Evolutionary conservation across 2,113 vertebrate species (phyloP).

Genomic region (Tenebrosternarchus preto): DNA sequence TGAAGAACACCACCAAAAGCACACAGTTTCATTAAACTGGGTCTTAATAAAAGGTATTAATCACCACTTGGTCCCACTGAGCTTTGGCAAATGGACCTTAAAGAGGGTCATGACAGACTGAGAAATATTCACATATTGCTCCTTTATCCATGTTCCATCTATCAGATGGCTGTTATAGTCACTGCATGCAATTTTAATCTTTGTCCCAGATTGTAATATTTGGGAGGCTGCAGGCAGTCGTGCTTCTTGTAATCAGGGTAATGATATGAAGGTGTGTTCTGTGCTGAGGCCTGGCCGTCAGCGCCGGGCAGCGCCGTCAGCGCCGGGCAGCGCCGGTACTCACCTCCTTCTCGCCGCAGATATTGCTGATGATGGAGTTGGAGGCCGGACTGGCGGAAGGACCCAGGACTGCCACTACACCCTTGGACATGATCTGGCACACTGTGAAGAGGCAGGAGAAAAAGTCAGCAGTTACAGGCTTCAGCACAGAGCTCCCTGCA

Average conservation of each 20-base stretch:
- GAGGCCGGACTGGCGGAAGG: conserved; percentile 96
- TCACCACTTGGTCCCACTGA: no score
- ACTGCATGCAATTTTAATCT: background rate
- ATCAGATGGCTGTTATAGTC: background rate
- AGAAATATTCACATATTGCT: background rate
- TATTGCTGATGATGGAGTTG: conserved; percentile 99
- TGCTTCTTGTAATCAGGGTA: conserved; percentile 14
- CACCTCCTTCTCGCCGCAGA: conserved; percentile 99
- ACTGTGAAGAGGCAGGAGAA: conserved; percentile 73
- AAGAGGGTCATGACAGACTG: background rate
- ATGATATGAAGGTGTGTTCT: conserved; percentile 33
- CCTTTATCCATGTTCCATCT: background rate
- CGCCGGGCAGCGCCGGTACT: no score
- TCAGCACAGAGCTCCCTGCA: conserved; percentile 19
- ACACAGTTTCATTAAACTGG: background rate
- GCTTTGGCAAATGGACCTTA: background rate
- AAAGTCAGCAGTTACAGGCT: conserved; percentile 29
- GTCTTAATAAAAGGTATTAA: no score
- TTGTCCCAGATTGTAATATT: conserved; percentile 5
- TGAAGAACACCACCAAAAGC: background rate
- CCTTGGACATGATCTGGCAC: conserved; percentile 98
- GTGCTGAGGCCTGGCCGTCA: conserved; percentile 20
- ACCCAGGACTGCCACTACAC: conserved; percentile 93
- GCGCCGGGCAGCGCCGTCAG: no score
- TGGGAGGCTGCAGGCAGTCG: background rate